Percentiles rank a stretch among this genome's conserved stretches.
Conservation (phyloP, 2,113 vertebrate species). For the Tachuris rubrigastra region DNA sequence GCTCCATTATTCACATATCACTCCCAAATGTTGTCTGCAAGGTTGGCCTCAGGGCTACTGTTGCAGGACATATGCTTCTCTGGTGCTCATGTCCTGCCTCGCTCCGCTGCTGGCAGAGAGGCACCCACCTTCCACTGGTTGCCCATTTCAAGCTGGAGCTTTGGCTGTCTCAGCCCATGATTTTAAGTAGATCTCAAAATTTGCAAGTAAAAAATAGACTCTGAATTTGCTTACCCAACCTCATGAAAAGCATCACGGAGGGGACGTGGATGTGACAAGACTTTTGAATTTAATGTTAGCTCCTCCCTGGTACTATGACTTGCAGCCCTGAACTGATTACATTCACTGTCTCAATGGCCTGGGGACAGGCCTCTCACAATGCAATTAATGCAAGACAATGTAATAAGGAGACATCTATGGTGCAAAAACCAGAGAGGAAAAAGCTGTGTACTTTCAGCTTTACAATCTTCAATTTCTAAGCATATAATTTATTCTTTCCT, state of each 20-base stretch:
- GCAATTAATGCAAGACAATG: background rate
- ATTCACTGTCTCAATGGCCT: fast-evolving
- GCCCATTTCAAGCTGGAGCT: background rate
- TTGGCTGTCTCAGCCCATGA: background rate
- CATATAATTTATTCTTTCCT: background rate
- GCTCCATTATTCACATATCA: background rate
- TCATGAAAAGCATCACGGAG: background rate
- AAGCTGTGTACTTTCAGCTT: background rate
- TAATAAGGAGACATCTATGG: background rate
- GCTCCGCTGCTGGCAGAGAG: background rate
- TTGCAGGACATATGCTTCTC: background rate
- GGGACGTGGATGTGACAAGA: background rate
- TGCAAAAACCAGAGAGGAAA: background rate
- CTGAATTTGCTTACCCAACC: background rate
- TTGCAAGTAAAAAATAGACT: background rate
- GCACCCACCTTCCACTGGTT: background rate
- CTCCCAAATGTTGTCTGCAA: background rate
- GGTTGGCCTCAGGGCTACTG: background rate
- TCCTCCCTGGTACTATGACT: background rate
- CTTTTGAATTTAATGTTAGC: background rate
- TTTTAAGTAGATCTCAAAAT: background rate
- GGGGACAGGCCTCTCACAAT: background rate
- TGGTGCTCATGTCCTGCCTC: background rate
- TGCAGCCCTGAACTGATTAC: background rate
- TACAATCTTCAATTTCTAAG: background rate